Evolutionary conservation across 2,888 invertebrate genomes (phyloP), one percentile per base, ranked within the genome.

Genomic region (Tetramorium bicarinatum): DNA sequence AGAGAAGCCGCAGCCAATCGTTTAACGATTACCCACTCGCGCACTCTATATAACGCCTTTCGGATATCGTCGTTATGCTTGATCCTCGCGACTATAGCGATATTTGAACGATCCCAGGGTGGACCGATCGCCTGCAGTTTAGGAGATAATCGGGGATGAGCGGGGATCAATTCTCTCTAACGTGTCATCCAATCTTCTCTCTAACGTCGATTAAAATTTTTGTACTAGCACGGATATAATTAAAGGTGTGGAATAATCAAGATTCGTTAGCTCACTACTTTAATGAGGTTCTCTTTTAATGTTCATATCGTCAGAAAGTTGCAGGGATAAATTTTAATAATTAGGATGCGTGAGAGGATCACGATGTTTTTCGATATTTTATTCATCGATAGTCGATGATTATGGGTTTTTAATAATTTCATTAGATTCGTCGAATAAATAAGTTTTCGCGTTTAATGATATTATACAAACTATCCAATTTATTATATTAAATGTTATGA

Each of bases 1-100:
- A 84, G 83, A 83, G 88, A 85, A 87, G 91, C 92, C 92, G 91
- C 93, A 94, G 93, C 94, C 93, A 94, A 94, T 94, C 94, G 93
- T 94, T 94, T 94, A 93, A 93, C 94, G 93, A 94, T 94, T 94
- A 94, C 93, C 93, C 93, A 92, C 92, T 93, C 92, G 90, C 90
- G 88, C 88, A 93, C 93, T 93, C 92, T 90, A 90, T 92, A 93
- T 93, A 93, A 94, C 93, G 93, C 92, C 91, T 93, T 93, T 91
- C 93, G 92, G 91, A 93, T 92, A 89, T 93, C 90, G 89, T 87
- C 93, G 93, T 93, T 93, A 93, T 91, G 90, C 91, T 89, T 88
- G 91, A 91, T 92, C 91, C 92, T 89, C 76, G 86, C 84, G 83
- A 79, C 79, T 77, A 77, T 79, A 84, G 83, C 84, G 85, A 89